These are phyloP conservation scores for Galagoides demidoff DNA, from an alignment of 2,797 vertebrate species.

Conservation along the genomic window DNA sequence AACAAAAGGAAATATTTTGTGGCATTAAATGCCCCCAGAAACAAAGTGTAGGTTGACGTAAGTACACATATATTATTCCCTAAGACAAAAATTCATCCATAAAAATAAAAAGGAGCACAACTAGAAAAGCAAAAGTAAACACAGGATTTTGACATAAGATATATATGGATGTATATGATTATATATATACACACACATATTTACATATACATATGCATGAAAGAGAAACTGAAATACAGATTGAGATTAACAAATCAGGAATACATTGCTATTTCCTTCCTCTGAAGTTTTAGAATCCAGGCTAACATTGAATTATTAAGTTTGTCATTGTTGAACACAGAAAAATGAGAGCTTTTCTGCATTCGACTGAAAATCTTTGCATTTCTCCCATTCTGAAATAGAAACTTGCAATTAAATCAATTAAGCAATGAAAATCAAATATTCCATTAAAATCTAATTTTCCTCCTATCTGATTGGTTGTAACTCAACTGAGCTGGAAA, in stretches of 20 bases:
- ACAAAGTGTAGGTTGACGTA: not conserved
- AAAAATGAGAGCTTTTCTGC: conserved; percentile 73
- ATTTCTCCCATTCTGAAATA: conserved; percentile 73
- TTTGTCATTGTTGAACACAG: conserved; percentile 52
- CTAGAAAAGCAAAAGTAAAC: conserved; percentile 28
- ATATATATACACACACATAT: not conserved
- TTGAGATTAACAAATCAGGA: not conserved
- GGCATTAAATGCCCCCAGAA: not conserved
- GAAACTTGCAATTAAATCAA: conserved; percentile 82
- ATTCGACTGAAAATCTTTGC: conserved; percentile 76
- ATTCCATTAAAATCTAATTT: conserved; percentile 82
- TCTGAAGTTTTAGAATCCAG: not conserved
- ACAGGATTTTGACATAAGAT: not conserved
- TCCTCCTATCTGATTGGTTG: conserved; percentile 67
- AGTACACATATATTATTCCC: not conserved
- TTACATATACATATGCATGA: not conserved
- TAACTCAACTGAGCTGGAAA: conserved; percentile 69
- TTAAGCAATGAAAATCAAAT: conserved; percentile 82
- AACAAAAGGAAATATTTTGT: not conserved
- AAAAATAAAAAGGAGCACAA: conserved; percentile 47
- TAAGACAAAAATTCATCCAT: conserved; percentile 40
- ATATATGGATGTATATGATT: not conserved
- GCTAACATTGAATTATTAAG: conserved; percentile 69
- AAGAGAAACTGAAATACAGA: not conserved
- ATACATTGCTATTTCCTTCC: conserved; percentile 8